Conservation (phyloP, 2,888 invertebrate species). For the Onthophagus sagittarius region DNA sequence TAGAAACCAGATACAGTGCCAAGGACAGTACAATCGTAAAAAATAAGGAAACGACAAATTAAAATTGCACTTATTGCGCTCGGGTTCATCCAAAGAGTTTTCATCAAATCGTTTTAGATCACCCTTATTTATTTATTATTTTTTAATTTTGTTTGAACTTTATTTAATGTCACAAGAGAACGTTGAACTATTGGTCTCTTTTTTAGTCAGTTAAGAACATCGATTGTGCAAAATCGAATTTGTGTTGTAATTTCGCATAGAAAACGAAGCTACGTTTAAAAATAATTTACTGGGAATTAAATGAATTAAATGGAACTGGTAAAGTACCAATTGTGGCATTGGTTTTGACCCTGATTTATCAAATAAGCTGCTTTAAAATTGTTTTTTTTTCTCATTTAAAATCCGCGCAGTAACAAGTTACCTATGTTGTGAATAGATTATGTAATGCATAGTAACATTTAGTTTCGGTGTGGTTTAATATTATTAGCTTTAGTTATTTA, state of each 20-base stretch:
- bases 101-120: too few relatives aligned
- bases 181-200: not conserved
- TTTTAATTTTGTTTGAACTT: not conserved
- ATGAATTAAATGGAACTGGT: not conserved
- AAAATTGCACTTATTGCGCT: not conserved
- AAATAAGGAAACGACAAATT: not conserved
- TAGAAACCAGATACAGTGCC: not conserved
- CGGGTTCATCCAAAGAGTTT: not conserved
- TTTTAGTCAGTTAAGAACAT: not conserved
- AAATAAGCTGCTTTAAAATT: not conserved
- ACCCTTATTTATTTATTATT: too few relatives aligned
- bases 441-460: not conserved
- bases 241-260: not conserved
- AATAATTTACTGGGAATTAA: not conserved
- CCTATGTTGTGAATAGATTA: slow-evolving; percentile 11
- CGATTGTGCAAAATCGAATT: not conserved
- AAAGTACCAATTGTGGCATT: not conserved
- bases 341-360: not conserved
- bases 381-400: not conserved
- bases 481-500: not conserved
- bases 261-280: too few relatives aligned
- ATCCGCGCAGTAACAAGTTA: not conserved
- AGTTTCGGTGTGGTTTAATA: not conserved
- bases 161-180: not conserved
- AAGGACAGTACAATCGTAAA: not conserved